phyloP scores from a whole-genome alignment of 2,113 vertebrate genomes.

The Athene cunicularia region DNA sequence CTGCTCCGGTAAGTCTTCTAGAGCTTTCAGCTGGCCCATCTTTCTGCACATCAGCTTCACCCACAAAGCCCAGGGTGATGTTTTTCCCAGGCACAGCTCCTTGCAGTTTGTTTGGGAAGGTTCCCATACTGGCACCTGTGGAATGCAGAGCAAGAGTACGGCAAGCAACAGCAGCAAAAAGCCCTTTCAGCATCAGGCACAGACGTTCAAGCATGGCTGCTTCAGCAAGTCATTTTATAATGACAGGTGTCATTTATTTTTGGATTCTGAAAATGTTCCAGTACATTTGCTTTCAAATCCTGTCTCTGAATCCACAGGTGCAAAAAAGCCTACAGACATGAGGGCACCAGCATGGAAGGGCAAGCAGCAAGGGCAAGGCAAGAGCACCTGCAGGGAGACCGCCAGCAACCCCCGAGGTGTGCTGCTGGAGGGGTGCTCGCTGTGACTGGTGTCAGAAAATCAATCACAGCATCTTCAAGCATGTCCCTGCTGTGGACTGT shows the following conservation, averaged over 20 bases:
- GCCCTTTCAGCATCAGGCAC: neutral
- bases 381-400: neutral
- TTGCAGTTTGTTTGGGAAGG: neutral
- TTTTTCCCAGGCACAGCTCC: neutral
- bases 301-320: neutral
- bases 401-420: neutral
- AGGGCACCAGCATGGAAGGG: neutral
- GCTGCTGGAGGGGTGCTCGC: neutral
- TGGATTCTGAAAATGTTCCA: constrained; percentile 18
- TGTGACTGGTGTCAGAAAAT: neutral
- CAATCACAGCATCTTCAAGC: neutral
- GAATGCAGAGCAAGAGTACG: neutral
- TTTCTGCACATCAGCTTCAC: neutral
- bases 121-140: rapidly evolving
- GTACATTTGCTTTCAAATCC: constrained; percentile 7
- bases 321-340: neutral
- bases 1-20: neutral
- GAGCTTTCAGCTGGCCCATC: constrained; percentile 6
- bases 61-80: neutral
- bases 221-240: constrained; percentile 11
- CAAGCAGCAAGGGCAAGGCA: neutral
- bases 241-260: constrained; percentile 26
- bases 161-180: neutral
- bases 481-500: neutral
- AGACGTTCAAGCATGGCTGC: neutral